Evolutionary conservation across 2,113 vertebrate species (phyloP).

Genomic region (Struthidea cinerea): DNA sequence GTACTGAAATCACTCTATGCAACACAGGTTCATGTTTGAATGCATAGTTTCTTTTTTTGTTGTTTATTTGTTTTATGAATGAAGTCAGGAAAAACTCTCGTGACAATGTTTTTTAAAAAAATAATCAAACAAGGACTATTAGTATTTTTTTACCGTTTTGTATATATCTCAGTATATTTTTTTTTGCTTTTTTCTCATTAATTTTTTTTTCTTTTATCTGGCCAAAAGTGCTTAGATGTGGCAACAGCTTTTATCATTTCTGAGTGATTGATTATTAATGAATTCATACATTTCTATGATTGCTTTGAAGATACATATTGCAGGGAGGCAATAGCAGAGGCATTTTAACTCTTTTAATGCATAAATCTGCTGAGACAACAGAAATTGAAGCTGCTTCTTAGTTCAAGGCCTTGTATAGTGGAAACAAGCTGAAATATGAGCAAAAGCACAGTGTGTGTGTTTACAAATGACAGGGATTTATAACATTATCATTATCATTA

Average conservation of each 20-base stretch:
- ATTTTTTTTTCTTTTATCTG: slow-evolving; percentile 72
- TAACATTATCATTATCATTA: background rate
- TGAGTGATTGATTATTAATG: slow-evolving; percentile 50
- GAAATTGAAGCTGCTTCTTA: slow-evolving; percentile 48
- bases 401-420: slow-evolving; percentile 49
- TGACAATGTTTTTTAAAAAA: slow-evolving; percentile 63
- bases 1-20: slow-evolving; percentile 93
- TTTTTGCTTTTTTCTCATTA: slow-evolving; percentile 46
- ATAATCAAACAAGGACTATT: slow-evolving; percentile 61
- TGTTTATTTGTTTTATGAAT: slow-evolving; percentile 58
- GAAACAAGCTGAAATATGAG: slow-evolving; percentile 60
- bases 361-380: slow-evolving; percentile 39
- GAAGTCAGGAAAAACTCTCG: slow-evolving; percentile 67
- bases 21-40: slow-evolving; percentile 82
- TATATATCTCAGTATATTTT: slow-evolving; percentile 71
- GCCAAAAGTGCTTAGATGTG: slow-evolving; percentile 62
- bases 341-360: slow-evolving; percentile 34
- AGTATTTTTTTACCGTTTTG: slow-evolving; percentile 76
- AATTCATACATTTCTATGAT: slow-evolving; percentile 69
- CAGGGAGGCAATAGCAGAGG: slow-evolving; percentile 53
- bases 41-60: slow-evolving; percentile 66
- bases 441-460: slow-evolving; percentile 76
- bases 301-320: slow-evolving; percentile 41
- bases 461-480: slow-evolving; percentile 64
- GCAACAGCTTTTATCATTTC: slow-evolving; percentile 53